These are phyloP conservation scores for Stichodactyla helianthus DNA, from an alignment of 64 coral and sea anemone species.

Conservation along the genomic window DNA sequence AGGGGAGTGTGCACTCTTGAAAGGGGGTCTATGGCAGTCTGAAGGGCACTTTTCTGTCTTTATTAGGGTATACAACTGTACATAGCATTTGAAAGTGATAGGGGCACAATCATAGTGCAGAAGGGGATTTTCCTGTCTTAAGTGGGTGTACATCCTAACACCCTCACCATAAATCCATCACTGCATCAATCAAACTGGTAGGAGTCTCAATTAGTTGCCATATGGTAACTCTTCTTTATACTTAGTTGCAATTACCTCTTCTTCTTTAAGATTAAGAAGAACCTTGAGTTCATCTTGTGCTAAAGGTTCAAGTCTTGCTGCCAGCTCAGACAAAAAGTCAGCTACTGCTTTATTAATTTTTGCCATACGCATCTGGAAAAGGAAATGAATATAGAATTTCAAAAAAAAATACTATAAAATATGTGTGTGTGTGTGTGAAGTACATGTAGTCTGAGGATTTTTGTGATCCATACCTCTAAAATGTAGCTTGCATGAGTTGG, in stretches of 20 bases:
- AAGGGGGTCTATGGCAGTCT: too few relatives aligned
- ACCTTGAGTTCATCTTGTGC: constrained; percentile 58
- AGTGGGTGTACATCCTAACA: too few relatives aligned
- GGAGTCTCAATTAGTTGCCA: too few relatives aligned
- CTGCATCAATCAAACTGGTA: too few relatives aligned
- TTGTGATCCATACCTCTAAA: constrained; percentile 47
- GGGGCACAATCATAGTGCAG: not conserved
- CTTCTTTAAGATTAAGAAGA: constrained; percentile 70
- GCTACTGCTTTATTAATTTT: constrained; percentile 71
- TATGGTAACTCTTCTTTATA: not conserved
- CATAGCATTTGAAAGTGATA: not conserved
- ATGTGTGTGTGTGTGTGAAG: not conserved
- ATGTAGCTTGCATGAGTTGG: constrained; percentile 88
- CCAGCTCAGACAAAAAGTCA: constrained; percentile 70
- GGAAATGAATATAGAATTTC: not conserved
- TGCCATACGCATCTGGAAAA: constrained; percentile 80
- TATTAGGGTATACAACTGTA: too few relatives aligned
- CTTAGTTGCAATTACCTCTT: constrained; percentile 42
- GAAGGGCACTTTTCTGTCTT: too few relatives aligned
- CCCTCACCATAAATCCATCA: too few relatives aligned
- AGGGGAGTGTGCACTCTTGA: too few relatives aligned
- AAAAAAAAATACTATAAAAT: not conserved
- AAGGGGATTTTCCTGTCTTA: too few relatives aligned
- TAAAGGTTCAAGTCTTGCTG: constrained; percentile 67
- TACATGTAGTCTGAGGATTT: not conserved